These are phyloP conservation scores for Eueides isabella DNA, from an alignment of 1,140 invertebrate species.

Conservation along the genomic window DNA sequence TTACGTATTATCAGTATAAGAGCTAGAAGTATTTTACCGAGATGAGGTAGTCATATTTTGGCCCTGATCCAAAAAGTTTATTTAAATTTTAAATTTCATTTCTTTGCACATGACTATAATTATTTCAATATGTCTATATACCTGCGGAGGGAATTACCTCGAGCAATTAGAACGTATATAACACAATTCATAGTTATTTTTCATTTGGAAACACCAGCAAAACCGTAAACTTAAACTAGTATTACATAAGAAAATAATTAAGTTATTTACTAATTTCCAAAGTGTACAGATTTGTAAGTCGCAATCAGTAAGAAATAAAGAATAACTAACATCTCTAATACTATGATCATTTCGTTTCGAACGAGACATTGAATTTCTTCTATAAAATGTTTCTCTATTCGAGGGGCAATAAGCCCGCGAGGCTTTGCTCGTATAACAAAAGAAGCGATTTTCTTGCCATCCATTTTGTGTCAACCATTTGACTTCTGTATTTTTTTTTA, in stretches of 20 bases:
- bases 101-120: too few species aligned
- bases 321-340: neutral
- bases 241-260: neutral
- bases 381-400: constrained; percentile 9
- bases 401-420: constrained; percentile 10
- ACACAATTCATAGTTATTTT: too few species aligned
- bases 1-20: too few species aligned
- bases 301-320: neutral
- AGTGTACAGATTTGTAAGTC: neutral
- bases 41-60: too few species aligned
- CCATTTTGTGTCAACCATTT: constrained; percentile 6
- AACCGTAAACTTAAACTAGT: too few species aligned
- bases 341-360: neutral
- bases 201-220: too few species aligned
- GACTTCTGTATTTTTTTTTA: neutral
- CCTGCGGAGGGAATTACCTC: too few species aligned
- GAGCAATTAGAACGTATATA: too few species aligned
- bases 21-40: too few species aligned
- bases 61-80: too few species aligned
- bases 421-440: constrained; percentile 7
- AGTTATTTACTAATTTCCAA: neutral
- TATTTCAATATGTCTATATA: too few species aligned
- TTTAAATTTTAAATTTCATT: too few species aligned
- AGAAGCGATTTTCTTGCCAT: constrained; percentile 11
- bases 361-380: neutral